A percentile compares a stretch with the other conserved stretches of the same genome.
Conservation (phyloP, 2,113 vertebrate species). For the Nyctibius bracteatus region DNA sequence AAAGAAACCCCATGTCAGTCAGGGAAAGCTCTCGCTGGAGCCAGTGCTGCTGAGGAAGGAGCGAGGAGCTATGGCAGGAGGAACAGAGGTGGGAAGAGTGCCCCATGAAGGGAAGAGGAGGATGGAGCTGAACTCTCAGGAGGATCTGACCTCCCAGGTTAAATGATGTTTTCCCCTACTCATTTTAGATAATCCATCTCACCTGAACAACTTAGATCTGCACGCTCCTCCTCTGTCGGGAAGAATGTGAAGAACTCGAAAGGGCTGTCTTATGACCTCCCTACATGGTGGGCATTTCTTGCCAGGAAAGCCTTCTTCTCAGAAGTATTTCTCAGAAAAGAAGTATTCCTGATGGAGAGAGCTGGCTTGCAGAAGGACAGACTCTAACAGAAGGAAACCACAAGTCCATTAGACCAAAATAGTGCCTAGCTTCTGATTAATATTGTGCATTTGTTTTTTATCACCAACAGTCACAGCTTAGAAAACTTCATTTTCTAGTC, state of each 20-base stretch:
- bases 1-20: background rate
- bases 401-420: background rate
- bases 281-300: background rate
- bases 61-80: accelerated
- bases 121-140: background rate
- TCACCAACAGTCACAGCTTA: background rate
- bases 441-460: background rate
- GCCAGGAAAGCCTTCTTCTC: background rate
- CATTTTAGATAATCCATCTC: background rate
- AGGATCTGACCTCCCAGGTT: background rate
- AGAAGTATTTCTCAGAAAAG: background rate
- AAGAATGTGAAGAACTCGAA: background rate
- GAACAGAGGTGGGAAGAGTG: background rate
- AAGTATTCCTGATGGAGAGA: background rate
- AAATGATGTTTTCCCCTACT: background rate
- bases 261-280: background rate
- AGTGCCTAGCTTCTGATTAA: background rate
- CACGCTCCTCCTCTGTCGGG: background rate
- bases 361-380: background rate
- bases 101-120: background rate
- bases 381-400: background rate
- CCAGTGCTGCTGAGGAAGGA: background rate
- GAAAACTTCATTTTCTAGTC: background rate
- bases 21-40: background rate
- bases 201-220: background rate